Evolutionary conservation across 2,797 vertebrate genomes (phyloP).

Genomic region (Trichosurus vulpecula): DNA sequence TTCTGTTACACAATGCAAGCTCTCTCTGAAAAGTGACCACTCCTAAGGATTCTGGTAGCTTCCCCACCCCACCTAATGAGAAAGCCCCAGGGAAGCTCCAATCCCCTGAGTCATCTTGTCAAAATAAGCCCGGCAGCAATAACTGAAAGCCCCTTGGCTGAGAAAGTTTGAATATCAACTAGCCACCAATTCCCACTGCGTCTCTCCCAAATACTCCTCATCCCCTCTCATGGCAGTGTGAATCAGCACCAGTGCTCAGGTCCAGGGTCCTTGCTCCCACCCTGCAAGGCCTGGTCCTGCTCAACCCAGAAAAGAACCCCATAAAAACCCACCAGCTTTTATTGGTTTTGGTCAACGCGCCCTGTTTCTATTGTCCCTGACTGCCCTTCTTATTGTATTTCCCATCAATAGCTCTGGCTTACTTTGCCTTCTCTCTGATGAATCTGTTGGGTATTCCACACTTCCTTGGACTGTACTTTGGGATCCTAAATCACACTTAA

Average conservation of each 20-base stretch:
- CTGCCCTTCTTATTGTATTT: not conserved
- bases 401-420: not conserved
- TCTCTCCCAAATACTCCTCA: not conserved
- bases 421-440: not conserved
- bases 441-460: not conserved
- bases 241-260: not conserved
- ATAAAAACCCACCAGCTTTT: not conserved
- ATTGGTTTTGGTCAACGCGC: not conserved
- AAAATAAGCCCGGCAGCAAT: not conserved
- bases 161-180: not conserved
- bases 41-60: not conserved
- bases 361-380: not conserved
- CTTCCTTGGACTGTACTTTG: not conserved
- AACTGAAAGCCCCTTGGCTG: not conserved
- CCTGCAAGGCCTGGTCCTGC: not conserved
- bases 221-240: not conserved
- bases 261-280: not conserved
- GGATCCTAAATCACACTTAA: not conserved
- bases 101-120: not conserved
- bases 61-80: not conserved
- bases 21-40: not conserved
- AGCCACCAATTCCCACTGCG: not conserved
- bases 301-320: not conserved
- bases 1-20: not conserved
- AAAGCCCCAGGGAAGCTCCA: not conserved